Evolutionary conservation across 2,113 vertebrate species (phyloP).

Genomic region (Pholis gunnellus): DNA sequence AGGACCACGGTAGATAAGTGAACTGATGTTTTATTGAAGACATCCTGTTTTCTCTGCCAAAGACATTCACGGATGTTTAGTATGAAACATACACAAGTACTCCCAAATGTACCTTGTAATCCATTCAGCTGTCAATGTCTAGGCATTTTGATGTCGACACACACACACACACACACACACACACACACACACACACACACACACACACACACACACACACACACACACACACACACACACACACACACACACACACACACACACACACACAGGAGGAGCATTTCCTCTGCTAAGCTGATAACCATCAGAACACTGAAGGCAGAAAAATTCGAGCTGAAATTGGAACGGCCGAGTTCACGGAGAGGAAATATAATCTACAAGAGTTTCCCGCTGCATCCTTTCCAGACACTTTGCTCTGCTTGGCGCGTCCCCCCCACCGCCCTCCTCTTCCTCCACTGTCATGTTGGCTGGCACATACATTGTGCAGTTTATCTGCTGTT

Average conservation of each 20-base stretch:
- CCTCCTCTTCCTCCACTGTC: slow-evolving; percentile 46
- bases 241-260: slow-evolving; percentile 30
- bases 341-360: slow-evolving; percentile 71
- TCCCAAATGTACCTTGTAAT: slow-evolving; percentile 4
- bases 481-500: slow-evolving; percentile 74
- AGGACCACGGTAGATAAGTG: neutral
- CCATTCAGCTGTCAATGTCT: slow-evolving; percentile 14
- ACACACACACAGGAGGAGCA: slow-evolving; percentile 39
- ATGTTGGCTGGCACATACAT: slow-evolving; percentile 75
- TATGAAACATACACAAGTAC: neutral
- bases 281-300: slow-evolving; percentile 80
- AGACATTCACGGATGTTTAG: neutral
- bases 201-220: slow-evolving; percentile 1
- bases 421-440: neutral
- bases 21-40: slow-evolving; percentile 19
- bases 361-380: slow-evolving; percentile 80
- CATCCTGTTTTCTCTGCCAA: neutral
- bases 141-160: slow-evolving; percentile 57
- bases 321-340: slow-evolving; percentile 77
- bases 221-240: slow-evolving; percentile 35
- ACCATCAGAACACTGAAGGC: slow-evolving; percentile 78
- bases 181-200: slow-evolving; percentile 19
- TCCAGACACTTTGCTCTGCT: slow-evolving; percentile 41
- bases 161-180: neutral
- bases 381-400: slow-evolving; percentile 76